These are phyloP conservation scores for Anthopleura sola DNA, from an alignment of 64 coral and sea anemone species.

Conservation along the genomic window DNA sequence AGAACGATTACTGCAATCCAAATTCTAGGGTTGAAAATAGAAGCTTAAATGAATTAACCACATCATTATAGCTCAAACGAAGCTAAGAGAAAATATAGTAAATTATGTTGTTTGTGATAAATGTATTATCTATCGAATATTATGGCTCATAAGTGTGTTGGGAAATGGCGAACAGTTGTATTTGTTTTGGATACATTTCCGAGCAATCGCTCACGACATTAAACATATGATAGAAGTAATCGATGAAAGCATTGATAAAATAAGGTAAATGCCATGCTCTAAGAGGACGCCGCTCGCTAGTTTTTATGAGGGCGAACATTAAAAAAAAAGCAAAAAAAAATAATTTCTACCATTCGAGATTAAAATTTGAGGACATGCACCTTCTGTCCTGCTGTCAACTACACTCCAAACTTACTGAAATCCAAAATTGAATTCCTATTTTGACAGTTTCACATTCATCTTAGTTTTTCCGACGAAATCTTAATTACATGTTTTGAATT, in stretches of 20 bases:
- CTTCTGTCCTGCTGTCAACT: background rate
- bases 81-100: background rate
- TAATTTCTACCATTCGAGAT: background rate
- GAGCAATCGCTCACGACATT: background rate
- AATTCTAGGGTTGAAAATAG: background rate
- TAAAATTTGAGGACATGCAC: background rate
- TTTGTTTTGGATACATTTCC: background rate
- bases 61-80: background rate
- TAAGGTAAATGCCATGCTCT: background rate
- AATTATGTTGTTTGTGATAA: background rate
- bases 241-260: background rate
- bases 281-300: background rate
- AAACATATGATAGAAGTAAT: background rate
- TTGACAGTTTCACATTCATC: background rate
- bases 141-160: background rate
- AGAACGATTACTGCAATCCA: no score
- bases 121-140: background rate
- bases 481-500: constrained; percentile 9
- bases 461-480: background rate
- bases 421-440: background rate
- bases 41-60: background rate
- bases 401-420: background rate
- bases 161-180: background rate
- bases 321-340: background rate
- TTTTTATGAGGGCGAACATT: background rate